Conservation (phyloP, 2,888 invertebrate species). For the Neoitamus cyanurus region DNA sequence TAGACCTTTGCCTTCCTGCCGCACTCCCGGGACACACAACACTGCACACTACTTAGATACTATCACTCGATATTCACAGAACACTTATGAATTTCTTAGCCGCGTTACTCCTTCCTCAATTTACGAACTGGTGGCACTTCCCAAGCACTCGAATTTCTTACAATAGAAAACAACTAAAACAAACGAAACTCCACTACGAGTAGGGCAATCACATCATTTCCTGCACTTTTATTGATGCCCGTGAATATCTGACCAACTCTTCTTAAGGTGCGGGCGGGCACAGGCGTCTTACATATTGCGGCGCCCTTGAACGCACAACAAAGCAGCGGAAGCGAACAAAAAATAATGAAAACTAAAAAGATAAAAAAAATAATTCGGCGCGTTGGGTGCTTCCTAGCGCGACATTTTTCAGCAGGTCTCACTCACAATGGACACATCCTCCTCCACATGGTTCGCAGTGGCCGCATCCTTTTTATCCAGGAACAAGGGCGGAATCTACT, state of each 20-base stretch:
- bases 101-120: not conserved
- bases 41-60: not conserved
- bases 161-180: slow-evolving; percentile 22
- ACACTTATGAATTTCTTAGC: slow-evolving; percentile 1
- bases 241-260: not conserved
- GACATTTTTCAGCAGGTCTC: not conserved
- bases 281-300: not conserved
- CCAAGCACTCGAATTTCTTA: not conserved
- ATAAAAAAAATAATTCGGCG: not conserved
- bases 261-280: not conserved
- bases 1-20: not conserved
- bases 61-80: not conserved
- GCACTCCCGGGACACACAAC: not conserved
- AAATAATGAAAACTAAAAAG: not conserved
- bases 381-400: not conserved
- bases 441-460: not conserved
- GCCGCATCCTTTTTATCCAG: not conserved
- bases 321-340: not conserved
- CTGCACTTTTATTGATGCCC: not conserved
- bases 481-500: not conserved
- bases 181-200: slow-evolving; percentile 9
- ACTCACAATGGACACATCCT: not conserved
- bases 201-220: slow-evolving; percentile 23
- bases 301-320: not conserved
- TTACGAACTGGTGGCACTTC: not conserved